phyloP scores from a whole-genome alignment of 2,113 vertebrate species.

The Erythrolamprus reginae region DNA sequence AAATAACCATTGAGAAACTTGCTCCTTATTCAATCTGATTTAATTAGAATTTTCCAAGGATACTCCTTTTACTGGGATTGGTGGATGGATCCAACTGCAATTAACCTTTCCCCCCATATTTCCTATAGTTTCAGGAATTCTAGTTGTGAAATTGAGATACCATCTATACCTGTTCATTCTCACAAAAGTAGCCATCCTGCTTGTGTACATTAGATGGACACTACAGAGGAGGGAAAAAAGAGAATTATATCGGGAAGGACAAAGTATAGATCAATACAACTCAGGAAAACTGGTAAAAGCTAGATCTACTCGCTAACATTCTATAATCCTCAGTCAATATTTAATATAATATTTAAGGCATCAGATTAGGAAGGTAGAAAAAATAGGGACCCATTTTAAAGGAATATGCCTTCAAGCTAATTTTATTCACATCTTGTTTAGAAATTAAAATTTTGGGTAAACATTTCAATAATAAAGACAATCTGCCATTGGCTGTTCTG shows the following conservation, averaged over 20 bases:
- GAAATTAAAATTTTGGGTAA: neutral
- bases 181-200: slow-evolving; percentile 88
- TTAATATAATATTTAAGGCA: too few relatives aligned
- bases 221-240: slow-evolving; percentile 54
- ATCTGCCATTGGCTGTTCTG: too few relatives aligned
- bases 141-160: neutral
- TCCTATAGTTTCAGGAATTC: neutral
- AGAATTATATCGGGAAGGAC: neutral
- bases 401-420: neutral
- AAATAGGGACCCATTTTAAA: neutral
- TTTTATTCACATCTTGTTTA: neutral
- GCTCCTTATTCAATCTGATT: neutral
- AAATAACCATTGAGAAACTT: neutral
- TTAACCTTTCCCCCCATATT: neutral
- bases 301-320: neutral
- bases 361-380: neutral
- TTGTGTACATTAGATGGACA: slow-evolving; percentile 93
- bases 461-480: neutral
- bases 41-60: neutral
- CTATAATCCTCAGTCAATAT: neutral
- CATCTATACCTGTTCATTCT: slow-evolving; percentile 79
- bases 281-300: neutral
- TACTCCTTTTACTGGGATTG: neutral
- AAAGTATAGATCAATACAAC: neutral
- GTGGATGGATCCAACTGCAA: neutral